Conservation (phyloP, 2,797 vertebrate species). For the Alcedo atthis region DNA sequence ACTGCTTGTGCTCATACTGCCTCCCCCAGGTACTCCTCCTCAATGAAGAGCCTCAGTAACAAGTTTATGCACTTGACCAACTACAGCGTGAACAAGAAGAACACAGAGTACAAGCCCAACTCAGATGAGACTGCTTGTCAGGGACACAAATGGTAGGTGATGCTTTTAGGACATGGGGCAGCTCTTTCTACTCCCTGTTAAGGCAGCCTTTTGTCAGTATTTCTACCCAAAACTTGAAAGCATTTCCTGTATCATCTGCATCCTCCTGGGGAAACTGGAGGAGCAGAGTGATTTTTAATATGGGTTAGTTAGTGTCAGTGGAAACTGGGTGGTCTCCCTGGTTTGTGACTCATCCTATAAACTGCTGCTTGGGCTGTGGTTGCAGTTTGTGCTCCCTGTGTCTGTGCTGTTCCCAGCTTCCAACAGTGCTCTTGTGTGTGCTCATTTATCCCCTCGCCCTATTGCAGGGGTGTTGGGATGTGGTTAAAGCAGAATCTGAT, state of each 20-base stretch:
- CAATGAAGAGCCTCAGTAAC: slow-evolving; percentile 93
- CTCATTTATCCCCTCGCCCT: neutral
- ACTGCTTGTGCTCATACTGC: neutral
- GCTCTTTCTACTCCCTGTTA: neutral
- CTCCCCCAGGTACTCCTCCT: slow-evolving; percentile 89
- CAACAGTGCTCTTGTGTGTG: neutral
- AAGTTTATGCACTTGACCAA: slow-evolving; percentile 98
- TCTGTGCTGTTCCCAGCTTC: neutral
- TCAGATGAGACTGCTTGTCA: slow-evolving; percentile 91
- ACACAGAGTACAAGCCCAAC: slow-evolving; percentile 91
- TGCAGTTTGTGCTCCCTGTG: neutral
- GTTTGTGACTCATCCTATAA: neutral
- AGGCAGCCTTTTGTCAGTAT: neutral
- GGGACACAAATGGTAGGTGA: slow-evolving; percentile 94
- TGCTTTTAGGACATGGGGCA: neutral
- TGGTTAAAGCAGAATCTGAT: neutral
- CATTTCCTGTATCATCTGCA: neutral
- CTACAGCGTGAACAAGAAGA: slow-evolving; percentile 98
- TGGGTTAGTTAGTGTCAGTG: neutral
- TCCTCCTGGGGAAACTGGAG: neutral
- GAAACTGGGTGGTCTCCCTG: neutral
- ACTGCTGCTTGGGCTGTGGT: neutral
- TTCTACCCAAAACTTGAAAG: neutral
- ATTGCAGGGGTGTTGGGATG: accelerated
- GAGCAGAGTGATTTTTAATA: neutral